Base-by-base conservation (phyloP, 35 echinoderm and acorn worm genomes). In the Amphiura filiformis region DNA sequence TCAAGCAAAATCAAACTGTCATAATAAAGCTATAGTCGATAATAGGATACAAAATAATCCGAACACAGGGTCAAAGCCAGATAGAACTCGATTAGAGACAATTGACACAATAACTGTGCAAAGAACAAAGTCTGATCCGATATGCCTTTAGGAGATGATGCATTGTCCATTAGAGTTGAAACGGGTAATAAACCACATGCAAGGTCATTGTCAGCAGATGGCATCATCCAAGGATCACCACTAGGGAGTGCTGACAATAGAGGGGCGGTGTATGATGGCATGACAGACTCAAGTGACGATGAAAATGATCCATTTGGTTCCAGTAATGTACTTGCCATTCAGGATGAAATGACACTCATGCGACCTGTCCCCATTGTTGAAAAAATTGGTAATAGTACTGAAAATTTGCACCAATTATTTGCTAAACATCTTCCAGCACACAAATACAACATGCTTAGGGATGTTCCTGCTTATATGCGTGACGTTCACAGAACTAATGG, bases 381-480 rank as follows among this genome's bases (percentile, higher is more conserved):
- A n/a, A 70, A 70, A 23, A 70, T 70, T 15, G 61, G 61, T 70
- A 70, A 70, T 23, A 70, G 61, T 70, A 70, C 39, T 0, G 84
- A 86, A 0, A 47, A 78, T 34, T 26, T 64, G 1, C 47, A 64
- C 31, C 42, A 64, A 34, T 42, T 57, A 18, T 78, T 65, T 13
- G 37, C 85, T 32, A 76, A 79, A 34, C 82, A 76, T 78, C 76
- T 85, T 26, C 61, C 39, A 14, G 23, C 30, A 20, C 30, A 57
- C 30, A 32, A 56, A 18, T 76, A 91, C 34, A 34, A 91, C 35
- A 35, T 42, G 44, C 26, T 85, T 32, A 56, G 57, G 26, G 61
- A 91, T 52, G 34, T 84, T 30, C 81, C 89, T 17, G 89, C 32
- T 65, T 85, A 78, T 52, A 85, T 85, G 82, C 65, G 89, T 47